A percentile compares a stretch with the other conserved stretches of the same genome.
phyloP scores from a whole-genome alignment of 2,888 invertebrate genomes.

The Cephus rjabovi region DNA sequence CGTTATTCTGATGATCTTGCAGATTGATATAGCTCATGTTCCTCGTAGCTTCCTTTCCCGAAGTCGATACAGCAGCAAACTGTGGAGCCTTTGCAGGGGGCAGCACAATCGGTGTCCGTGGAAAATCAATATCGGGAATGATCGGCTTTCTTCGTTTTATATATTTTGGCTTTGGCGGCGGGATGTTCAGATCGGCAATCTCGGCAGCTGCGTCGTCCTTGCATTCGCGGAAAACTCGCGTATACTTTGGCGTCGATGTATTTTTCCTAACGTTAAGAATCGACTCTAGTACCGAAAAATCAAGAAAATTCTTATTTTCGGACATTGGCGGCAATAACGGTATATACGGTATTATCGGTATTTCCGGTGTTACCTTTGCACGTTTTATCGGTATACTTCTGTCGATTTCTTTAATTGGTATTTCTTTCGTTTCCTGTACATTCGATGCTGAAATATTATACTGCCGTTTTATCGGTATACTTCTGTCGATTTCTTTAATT shows the following conservation, averaged over 20 bases:
- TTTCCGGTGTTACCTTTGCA: neutral
- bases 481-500: neutral
- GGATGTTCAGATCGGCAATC: constrained; percentile 30
- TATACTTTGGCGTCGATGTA: constrained; percentile 15
- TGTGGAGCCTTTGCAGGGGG: neutral
- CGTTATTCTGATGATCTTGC: constrained; percentile 28
- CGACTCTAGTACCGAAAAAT: neutral
- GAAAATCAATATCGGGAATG: constrained; percentile 7
- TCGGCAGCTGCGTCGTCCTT: constrained; percentile 33
- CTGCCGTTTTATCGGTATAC: neutral
- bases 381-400: neutral
- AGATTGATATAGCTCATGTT: constrained; percentile 37
- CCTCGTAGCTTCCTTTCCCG: neutral
- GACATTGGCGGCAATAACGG: neutral
- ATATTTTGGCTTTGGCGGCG: constrained; percentile 17
- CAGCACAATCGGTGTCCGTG: neutral
- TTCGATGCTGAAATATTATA: constrained; percentile 16
- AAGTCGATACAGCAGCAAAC: neutral
- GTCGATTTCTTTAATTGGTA: neutral
- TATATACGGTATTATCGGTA: neutral
- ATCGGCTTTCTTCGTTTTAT: neutral
- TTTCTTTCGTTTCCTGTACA: constrained; percentile 4
- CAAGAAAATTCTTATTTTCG: neutral
- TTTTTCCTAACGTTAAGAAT: neutral
- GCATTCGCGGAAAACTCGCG: constrained; percentile 29